Conservation (phyloP, 35 echinoderm and acorn worm genomes). For the Chiridota heheva region DNA sequence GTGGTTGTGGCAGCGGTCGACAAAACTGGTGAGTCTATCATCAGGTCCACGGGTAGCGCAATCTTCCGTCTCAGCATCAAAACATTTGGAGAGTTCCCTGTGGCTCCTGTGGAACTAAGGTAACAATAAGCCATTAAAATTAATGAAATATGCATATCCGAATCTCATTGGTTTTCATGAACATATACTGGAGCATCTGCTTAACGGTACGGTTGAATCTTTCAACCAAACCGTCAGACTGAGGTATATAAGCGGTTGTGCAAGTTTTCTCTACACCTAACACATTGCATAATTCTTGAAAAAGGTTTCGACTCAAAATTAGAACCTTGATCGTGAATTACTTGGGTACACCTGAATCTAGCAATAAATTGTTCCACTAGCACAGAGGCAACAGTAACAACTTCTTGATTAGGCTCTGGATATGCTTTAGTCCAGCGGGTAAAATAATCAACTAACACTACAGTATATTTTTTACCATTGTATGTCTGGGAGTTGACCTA, state of each 20-base stretch:
- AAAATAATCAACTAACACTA: conserved; percentile 16
- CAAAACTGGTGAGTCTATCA: background rate
- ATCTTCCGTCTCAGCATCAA: conserved; percentile 68
- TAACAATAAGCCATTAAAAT: conserved; percentile 42
- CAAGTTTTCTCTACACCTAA: conserved; percentile 48
- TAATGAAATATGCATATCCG: conserved; percentile 29
- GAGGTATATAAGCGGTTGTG: conserved; percentile 43
- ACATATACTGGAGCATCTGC: conserved; percentile 32
- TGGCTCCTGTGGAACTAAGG: conserved; percentile 39
- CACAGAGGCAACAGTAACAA: conserved; percentile 10
- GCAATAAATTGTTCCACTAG: conserved; percentile 21
- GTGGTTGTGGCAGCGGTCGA: background rate
- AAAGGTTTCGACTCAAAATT: conserved; percentile 51
- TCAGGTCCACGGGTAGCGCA: conserved; percentile 45
- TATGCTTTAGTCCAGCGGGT: conserved; percentile 14
- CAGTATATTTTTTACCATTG: conserved; percentile 16
- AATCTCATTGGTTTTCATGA: conserved; percentile 26
- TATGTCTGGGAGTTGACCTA: conserved; percentile 4
- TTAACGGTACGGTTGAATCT: conserved; percentile 33
- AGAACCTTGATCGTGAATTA: conserved; percentile 37
- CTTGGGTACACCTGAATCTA: background rate
- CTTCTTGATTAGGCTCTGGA: conserved; percentile 6
- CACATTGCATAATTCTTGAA: conserved; percentile 38
- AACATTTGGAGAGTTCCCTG: conserved; percentile 58
- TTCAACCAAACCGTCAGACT: conserved; percentile 65